These are phyloP conservation scores for Rhineura floridana DNA, from an alignment of 2,113 vertebrate species.

Conservation along the genomic window DNA sequence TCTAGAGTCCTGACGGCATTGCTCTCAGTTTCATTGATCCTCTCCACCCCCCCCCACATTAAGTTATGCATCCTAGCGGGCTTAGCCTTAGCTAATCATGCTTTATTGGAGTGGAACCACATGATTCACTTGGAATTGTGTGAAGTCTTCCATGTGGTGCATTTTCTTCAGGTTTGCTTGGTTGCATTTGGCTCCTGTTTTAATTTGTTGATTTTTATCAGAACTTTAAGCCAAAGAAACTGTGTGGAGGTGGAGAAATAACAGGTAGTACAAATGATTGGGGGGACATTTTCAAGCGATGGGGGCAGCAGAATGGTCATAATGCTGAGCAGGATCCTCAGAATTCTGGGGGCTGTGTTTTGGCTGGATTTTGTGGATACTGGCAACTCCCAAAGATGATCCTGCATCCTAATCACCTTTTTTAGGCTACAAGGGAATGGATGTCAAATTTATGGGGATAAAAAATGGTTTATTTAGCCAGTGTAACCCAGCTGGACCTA, in stretches of 20 bases:
- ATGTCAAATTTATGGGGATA: not conserved
- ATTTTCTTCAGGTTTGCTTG: not conserved
- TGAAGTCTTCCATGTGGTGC: not conserved
- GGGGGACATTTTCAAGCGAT: not conserved
- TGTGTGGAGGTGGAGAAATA: not conserved
- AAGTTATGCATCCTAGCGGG: too few species aligned
- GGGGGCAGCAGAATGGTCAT: not conserved
- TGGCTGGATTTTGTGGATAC: not conserved
- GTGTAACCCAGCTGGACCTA: not conserved
- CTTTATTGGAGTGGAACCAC: not conserved
- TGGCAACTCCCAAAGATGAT: not conserved
- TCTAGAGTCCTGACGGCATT: too few species aligned
- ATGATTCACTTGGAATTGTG: not conserved
- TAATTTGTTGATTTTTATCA: not conserved
- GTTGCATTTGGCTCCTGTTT: not conserved
- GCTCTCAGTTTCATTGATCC: too few species aligned
- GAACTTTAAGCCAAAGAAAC: not conserved
- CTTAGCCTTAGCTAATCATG: not conserved
- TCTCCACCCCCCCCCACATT: too few species aligned
- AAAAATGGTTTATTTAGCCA: not conserved
- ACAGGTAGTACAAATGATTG: not conserved
- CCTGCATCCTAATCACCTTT: not conserved
- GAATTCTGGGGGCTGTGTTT: not conserved
- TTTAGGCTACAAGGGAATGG: not conserved
- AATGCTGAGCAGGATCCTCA: too few species aligned